Conservation (phyloP, 1,140 invertebrate genomes). For the Asbolus verrucosus region DNA sequence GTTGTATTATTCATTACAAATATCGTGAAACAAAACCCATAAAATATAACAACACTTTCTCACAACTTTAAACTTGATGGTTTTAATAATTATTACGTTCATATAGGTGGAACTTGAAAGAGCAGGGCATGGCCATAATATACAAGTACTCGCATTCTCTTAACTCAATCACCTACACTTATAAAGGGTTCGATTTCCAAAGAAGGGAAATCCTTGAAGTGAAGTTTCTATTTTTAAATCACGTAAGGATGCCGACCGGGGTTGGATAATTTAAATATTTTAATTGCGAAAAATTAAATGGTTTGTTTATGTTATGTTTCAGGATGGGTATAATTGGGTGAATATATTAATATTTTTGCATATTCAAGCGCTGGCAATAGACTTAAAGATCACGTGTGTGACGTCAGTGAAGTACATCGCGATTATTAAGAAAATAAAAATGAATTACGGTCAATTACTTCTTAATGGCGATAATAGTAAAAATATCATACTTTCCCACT, state of each 20-base stretch:
- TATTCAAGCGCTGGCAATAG: neutral
- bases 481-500: constrained; percentile 69
- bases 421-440: no score
- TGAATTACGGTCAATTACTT: no score
- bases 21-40: no score
- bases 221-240: constrained; percentile 28
- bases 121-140: no score
- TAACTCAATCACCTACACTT: no score
- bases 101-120: no score
- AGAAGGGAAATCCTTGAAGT: constrained; percentile 19
- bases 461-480: constrained; percentile 3
- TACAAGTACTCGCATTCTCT: no score
- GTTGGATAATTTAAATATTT: constrained; percentile 20
- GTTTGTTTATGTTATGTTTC: neutral
- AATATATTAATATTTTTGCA: constrained; percentile 17
- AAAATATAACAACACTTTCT: no score
- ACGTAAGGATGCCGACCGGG: constrained; percentile 6
- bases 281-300: constrained; percentile 1
- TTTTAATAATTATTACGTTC: no score
- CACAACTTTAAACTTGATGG: no score
- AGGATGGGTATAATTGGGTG: constrained; percentile 11
- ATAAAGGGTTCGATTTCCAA: constrained; percentile 8
- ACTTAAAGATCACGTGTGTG: neutral
- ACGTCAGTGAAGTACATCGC: no score
- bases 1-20: neutral